These are phyloP conservation scores for Esperia sulphurella DNA, from an alignment of 2,888 invertebrate species.

Conservation along the genomic window DNA sequence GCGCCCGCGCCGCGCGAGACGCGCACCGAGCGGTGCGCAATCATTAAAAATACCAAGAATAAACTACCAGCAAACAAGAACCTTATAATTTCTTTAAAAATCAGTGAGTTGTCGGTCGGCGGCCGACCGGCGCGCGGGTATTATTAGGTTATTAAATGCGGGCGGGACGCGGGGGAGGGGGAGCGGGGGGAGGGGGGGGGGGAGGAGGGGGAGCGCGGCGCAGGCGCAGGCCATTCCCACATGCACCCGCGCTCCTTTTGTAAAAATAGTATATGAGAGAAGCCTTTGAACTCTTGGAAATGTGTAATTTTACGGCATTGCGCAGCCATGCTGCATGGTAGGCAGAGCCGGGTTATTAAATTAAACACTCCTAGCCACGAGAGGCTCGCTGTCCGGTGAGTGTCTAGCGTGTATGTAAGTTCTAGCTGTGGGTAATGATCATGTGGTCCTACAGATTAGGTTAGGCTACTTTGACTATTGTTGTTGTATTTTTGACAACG, in stretches of 20 bases:
- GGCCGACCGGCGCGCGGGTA: conserved; percentile 21
- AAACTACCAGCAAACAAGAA: background rate
- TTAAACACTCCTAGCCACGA: no score
- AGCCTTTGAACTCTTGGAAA: background rate
- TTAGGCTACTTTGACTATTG: no score
- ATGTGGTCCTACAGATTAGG: no score
- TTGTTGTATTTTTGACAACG: no score
- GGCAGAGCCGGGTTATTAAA: no score
- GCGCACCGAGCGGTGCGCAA: no score
- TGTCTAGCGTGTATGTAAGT: no score
- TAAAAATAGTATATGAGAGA: background rate
- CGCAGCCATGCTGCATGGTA: no score
- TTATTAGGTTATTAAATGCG: conserved; percentile 53
- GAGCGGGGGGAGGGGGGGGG: background rate
- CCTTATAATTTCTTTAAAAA: conserved; percentile 17
- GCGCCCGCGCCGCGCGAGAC: no score
- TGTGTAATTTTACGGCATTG: no score
- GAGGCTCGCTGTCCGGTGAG: no score
- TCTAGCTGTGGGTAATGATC: no score
- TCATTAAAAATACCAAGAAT: background rate
- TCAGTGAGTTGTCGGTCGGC: conserved; percentile 6
- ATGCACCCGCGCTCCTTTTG: background rate
- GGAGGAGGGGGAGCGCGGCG: background rate
- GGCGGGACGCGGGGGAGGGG: conserved; percentile 14
- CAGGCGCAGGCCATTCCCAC: background rate